phyloP scores from a whole-genome alignment of 2,113 vertebrate genomes.

The Glaucomys volans region DNA sequence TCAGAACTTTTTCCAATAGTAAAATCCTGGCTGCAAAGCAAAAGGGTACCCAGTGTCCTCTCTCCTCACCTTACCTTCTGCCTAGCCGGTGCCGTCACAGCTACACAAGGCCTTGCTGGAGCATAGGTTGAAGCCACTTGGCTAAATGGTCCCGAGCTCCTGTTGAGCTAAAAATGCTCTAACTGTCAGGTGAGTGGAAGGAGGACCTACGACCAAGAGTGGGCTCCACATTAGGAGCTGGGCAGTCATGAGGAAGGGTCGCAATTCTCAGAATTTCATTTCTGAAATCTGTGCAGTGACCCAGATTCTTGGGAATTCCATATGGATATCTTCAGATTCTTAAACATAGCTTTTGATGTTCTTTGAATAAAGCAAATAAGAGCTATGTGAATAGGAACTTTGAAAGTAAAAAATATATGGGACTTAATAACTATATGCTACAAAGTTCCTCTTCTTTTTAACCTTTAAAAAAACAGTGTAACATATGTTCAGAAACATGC shows the following conservation, averaged over 20 bases:
- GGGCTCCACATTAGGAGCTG: background rate
- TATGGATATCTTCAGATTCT: constrained; percentile 3
- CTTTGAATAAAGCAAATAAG: constrained; percentile 34
- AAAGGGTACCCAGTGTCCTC: background rate
- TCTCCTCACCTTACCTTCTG: background rate
- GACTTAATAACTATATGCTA: background rate
- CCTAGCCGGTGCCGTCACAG: background rate
- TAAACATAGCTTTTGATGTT: constrained; percentile 31
- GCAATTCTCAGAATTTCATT: background rate
- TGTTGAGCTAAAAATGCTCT: background rate
- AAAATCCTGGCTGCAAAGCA: background rate
- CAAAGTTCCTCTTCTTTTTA: constrained; percentile 45
- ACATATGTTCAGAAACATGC: background rate
- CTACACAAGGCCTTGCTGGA: background rate
- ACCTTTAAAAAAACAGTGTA: constrained; percentile 25
- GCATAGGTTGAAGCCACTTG: background rate
- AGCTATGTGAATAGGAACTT: constrained; percentile 33
- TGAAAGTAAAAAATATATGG: constrained; percentile 19
- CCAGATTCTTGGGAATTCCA: background rate
- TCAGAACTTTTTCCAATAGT: background rate
- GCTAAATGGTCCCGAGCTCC: background rate
- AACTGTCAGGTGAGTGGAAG: background rate
- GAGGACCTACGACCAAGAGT: background rate
- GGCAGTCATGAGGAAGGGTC: background rate
- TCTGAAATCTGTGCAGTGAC: background rate